A percentile compares a stretch with the other conserved stretches of the same genome.
phyloP scores from a whole-genome alignment of 1,140 invertebrate species.

The Drosophila teissieri region DNA sequence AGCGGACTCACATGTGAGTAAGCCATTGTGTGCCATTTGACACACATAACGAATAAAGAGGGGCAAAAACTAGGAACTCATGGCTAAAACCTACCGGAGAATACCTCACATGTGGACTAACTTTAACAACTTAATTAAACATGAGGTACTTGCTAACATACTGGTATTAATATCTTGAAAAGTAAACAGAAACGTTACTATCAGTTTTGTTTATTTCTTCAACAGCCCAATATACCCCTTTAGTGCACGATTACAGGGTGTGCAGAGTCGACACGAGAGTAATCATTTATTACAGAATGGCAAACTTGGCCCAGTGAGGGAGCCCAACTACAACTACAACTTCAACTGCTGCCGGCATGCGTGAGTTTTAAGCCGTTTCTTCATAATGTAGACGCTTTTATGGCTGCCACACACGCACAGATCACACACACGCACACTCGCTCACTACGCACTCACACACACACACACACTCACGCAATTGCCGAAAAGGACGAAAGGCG shows the following conservation, averaged over 20 bases:
- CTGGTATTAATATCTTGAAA: background rate
- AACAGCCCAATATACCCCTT: background rate
- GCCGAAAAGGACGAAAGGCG: conserved; percentile 65
- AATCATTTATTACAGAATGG: conserved; percentile 69
- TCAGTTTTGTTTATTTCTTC: background rate
- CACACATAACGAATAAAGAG: conserved; percentile 34
- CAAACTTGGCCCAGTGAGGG: conserved; percentile 9
- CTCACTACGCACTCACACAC: conserved; percentile 15
- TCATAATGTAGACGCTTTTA: conserved; percentile 75
- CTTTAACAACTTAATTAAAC: too few relatives aligned
- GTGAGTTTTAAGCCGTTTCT: conserved; percentile 73
- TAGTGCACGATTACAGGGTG: background rate
- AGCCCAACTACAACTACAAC: conserved; percentile 5
- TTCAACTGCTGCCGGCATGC: conserved; percentile 52
- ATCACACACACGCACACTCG: conserved; percentile 9
- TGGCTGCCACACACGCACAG: conserved; percentile 51
- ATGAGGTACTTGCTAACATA: too few relatives aligned
- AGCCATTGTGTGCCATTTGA: conserved; percentile 64
- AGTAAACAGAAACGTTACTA: background rate
- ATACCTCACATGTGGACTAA: too few relatives aligned
- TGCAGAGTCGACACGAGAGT: conserved; percentile 25
- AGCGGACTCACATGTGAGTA: conserved; percentile 52
- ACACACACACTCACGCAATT: conserved; percentile 15
- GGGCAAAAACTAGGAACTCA: too few relatives aligned
- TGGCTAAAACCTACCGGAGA: too few relatives aligned